Conservation (phyloP, 2,797 vertebrate species). For the Rhynchonycteris naso region DNA sequence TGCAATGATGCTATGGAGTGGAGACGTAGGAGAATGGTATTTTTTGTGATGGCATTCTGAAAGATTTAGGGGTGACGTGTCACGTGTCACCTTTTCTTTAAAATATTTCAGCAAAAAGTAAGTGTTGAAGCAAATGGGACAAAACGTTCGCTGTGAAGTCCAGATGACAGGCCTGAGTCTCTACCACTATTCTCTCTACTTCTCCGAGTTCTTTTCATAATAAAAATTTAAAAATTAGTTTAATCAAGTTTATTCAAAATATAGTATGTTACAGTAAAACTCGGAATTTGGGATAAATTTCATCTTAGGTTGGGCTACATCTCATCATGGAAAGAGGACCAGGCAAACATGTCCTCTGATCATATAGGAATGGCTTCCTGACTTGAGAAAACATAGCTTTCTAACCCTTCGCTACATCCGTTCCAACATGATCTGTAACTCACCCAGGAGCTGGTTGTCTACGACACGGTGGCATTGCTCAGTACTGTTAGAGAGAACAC, state of each 20-base stretch:
- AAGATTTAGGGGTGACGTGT: background rate
- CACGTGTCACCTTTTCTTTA: background rate
- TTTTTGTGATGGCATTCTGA: background rate
- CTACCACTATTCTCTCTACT: background rate
- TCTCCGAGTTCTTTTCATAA: background rate
- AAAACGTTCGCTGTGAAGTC: background rate
- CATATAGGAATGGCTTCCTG: background rate
- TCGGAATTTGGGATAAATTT: background rate
- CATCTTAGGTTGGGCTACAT: background rate
- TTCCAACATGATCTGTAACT: rapidly evolving
- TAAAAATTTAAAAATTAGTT: background rate
- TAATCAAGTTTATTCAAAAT: background rate
- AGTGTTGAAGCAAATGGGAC: background rate
- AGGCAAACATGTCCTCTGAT: background rate
- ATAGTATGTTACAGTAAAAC: background rate
- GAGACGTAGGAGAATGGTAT: background rate
- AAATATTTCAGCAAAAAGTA: background rate
- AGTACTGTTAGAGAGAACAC: background rate
- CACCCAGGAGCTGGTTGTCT: background rate
- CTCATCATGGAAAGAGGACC: background rate
- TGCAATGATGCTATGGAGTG: background rate
- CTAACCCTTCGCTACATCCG: background rate
- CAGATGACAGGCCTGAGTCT: rapidly evolving
- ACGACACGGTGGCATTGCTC: background rate
- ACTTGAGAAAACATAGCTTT: background rate